A percentile compares a stretch with the other conserved stretches of the same genome.
These are phyloP conservation scores for Scarus forsteni DNA, from an alignment of 2,797 vertebrate genomes.

Conservation along the genomic window DNA sequence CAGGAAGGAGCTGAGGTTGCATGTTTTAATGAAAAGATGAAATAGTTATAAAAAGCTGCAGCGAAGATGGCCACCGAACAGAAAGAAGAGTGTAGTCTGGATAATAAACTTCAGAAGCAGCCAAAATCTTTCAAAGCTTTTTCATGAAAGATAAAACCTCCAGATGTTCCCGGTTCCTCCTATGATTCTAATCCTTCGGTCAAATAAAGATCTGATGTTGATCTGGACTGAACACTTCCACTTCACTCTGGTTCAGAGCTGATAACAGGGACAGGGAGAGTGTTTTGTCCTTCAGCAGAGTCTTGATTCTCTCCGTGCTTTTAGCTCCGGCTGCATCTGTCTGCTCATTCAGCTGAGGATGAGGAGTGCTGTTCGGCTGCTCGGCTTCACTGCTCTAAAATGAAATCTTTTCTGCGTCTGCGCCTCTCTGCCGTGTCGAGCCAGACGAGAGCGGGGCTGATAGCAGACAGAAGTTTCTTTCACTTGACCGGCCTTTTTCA, in stretches of 20 bases:
- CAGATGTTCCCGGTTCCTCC: constrained; percentile 1
- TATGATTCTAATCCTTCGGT: neutral
- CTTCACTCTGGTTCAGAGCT: neutral
- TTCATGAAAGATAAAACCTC: constrained; percentile 4
- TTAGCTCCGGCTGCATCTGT: constrained; percentile 31
- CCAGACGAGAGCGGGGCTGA: constrained; percentile 12
- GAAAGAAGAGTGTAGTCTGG: constrained; percentile 3
- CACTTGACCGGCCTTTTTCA: constrained; percentile 26
- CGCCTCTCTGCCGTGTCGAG: neutral
- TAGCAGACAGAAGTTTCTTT: constrained; percentile 31
- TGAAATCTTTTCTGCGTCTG: constrained; percentile 26
- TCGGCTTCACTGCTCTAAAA: constrained; percentile 31
- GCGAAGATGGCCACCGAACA: constrained; percentile 1
- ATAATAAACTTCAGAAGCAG: neutral
- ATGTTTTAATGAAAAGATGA: constrained; percentile 29
- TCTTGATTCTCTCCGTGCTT: constrained; percentile 24
- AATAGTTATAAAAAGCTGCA: constrained; percentile 17
- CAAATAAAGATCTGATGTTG: neutral
- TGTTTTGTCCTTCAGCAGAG: constrained; percentile 12
- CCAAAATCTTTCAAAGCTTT: constrained; percentile 1
- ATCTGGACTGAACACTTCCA: neutral
- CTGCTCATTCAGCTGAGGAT: constrained; percentile 37
- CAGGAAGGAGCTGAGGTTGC: constrained; percentile 28
- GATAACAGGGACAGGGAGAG: neutral
- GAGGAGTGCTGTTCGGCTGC: constrained; percentile 22